Evolutionary conservation across 2,113 vertebrate genomes (phyloP).

Genomic region (Diadophis punctatus): DNA sequence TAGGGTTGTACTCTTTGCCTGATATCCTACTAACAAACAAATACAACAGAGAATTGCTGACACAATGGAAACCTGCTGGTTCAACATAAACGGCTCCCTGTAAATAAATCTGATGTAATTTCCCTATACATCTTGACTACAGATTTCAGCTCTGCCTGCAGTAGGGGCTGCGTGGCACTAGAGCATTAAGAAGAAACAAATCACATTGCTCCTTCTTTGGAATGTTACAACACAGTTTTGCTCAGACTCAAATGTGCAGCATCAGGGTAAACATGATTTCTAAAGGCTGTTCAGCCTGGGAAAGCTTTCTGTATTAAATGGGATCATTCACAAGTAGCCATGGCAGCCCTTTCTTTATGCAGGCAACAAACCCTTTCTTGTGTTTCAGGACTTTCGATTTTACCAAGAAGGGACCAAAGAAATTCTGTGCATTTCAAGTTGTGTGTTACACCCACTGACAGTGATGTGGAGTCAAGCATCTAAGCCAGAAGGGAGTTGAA

Average conservation of each 20-base stretch:
- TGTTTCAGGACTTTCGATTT: background rate
- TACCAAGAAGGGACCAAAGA: background rate
- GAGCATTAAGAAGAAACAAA: constrained; percentile 13
- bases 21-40: constrained; percentile 70
- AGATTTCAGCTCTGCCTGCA: constrained; percentile 52
- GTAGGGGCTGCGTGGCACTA: constrained; percentile 16
- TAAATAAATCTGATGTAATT: constrained; percentile 74
- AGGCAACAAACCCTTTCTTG: background rate
- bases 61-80: constrained; percentile 70
- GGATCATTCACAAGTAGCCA: background rate
- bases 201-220: constrained; percentile 8
- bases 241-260: background rate
- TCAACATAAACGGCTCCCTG: constrained; percentile 71
- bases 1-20: constrained; percentile 71
- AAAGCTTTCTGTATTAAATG: background rate
- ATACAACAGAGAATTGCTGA: constrained; percentile 72
- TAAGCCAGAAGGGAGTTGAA: background rate
- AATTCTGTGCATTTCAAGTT: background rate
- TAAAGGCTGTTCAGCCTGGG: background rate
- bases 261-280: background rate
- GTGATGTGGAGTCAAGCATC: background rate
- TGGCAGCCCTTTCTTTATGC: background rate
- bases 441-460: background rate
- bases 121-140: constrained; percentile 65
- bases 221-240: background rate